Conservation (phyloP, 2,888 invertebrate genomes). For the Cephus rjabovi region DNA sequence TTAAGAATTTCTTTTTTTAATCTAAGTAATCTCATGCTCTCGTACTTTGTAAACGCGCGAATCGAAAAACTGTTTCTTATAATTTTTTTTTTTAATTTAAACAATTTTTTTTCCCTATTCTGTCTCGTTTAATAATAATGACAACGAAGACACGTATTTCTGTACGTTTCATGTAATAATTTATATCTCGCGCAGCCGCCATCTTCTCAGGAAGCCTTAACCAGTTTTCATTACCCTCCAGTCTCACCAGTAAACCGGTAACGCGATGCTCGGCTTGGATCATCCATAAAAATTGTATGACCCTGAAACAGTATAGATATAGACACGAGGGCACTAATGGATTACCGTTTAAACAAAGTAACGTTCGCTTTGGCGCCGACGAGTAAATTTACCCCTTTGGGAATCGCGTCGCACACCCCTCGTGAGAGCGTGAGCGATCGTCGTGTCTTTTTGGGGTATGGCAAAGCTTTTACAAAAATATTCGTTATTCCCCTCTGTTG, state of each 20-base stretch:
- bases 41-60: neutral
- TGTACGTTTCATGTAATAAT: neutral
- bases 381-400: neutral
- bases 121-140: no score
- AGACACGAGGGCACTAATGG: neutral
- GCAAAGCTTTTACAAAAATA: neutral
- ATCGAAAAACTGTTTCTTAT: neutral
- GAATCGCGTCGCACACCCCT: neutral
- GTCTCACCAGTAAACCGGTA: neutral
- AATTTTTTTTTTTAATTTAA: neutral
- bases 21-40: neutral
- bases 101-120: neutral
- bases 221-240: neutral
- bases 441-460: neutral
- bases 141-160: no score
- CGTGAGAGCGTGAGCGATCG: no score
- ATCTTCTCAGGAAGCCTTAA: neutral
- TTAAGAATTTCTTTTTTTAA: neutral
- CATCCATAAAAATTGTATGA: neutral
- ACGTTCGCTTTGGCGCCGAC: neutral
- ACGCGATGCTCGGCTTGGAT: neutral
- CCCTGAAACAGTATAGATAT: neutral
- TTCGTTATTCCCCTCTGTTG: neutral
- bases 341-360: neutral
- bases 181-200: neutral